These are phyloP conservation scores for Tetheella fluctuosa DNA, from an alignment of 2,888 invertebrate species.

Conservation along the genomic window DNA sequence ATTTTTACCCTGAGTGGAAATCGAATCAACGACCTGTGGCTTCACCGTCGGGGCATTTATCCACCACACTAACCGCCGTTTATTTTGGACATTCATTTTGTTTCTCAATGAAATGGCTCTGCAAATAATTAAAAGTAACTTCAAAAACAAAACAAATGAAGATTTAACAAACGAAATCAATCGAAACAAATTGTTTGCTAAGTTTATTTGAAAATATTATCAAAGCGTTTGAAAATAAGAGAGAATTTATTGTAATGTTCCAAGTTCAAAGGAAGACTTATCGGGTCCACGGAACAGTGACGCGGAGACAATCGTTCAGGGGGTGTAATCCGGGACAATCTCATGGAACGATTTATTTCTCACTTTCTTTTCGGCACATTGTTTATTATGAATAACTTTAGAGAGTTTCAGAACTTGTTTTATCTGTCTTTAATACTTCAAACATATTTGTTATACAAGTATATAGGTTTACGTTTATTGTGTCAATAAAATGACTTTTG, in stretches of 20 bases:
- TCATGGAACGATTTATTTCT: constrained; percentile 10
- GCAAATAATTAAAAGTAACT: no score
- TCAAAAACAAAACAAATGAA: constrained; percentile 11
- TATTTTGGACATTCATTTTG: no score
- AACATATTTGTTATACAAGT: background rate
- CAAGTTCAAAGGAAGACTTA: constrained; percentile 11
- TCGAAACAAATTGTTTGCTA: constrained; percentile 32
- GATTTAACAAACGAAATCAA: constrained; percentile 12
- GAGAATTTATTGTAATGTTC: constrained; percentile 5
- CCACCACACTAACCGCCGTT: no score
- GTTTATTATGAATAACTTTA: constrained; percentile 10
- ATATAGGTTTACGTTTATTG: background rate
- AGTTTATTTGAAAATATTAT: constrained; percentile 26
- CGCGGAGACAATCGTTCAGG: constrained; percentile 9
- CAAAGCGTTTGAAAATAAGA: constrained; percentile 21
- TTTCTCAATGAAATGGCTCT: no score
- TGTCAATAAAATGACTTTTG: no score
- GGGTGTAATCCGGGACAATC: constrained; percentile 13
- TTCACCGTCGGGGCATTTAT: no score
- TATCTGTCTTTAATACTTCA: background rate
- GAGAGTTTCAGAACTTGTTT: background rate
- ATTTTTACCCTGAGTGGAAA: no score
- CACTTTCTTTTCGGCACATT: constrained; percentile 13
- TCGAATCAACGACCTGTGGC: no score
- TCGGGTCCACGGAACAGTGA: constrained; percentile 7